These are phyloP conservation scores for Melangyna quadrimaculata DNA, from an alignment of 2,888 invertebrate species.

Conservation along the genomic window DNA sequence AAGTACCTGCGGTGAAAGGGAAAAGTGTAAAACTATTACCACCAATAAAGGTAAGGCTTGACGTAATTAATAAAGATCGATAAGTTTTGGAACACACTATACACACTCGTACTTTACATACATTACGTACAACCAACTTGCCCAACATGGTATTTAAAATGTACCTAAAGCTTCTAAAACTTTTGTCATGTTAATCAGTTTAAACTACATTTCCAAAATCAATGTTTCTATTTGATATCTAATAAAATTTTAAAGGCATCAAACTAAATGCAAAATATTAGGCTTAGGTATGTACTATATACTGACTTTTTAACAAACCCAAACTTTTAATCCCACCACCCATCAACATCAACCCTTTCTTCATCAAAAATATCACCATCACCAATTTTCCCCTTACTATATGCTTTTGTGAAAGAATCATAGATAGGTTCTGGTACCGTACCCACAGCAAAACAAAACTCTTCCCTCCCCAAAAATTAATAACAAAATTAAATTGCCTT, in stretches of 20 bases:
- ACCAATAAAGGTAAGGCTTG: too few species aligned
- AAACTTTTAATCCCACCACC: background rate
- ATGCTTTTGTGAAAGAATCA: background rate
- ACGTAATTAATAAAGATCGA: too few species aligned
- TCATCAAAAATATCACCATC: background rate
- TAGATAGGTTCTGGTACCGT: too few species aligned
- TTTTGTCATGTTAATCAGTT: background rate
- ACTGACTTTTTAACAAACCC: constrained; percentile 21
- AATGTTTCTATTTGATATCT: constrained; percentile 5
- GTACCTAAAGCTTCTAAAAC: too few species aligned
- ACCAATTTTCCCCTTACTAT: background rate
- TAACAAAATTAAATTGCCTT: constrained; percentile 71
- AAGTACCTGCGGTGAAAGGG: too few species aligned
- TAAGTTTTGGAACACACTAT: too few species aligned
- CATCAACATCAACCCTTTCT: background rate
- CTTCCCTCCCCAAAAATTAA: constrained; percentile 65
- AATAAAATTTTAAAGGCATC: constrained; percentile 43
- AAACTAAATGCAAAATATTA: constrained; percentile 45
- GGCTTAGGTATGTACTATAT: too few species aligned
- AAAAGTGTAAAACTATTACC: too few species aligned
- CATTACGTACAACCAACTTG: too few species aligned
- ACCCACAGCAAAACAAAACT: constrained; percentile 51
- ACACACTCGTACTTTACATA: too few species aligned
- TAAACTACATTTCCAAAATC: constrained; percentile 33
- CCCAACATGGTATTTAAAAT: too few species aligned